Evolutionary conservation across 2,888 invertebrate genomes (phyloP), one percentile per base, ranked within the genome.

Genomic region (Aradus depressus): DNA sequence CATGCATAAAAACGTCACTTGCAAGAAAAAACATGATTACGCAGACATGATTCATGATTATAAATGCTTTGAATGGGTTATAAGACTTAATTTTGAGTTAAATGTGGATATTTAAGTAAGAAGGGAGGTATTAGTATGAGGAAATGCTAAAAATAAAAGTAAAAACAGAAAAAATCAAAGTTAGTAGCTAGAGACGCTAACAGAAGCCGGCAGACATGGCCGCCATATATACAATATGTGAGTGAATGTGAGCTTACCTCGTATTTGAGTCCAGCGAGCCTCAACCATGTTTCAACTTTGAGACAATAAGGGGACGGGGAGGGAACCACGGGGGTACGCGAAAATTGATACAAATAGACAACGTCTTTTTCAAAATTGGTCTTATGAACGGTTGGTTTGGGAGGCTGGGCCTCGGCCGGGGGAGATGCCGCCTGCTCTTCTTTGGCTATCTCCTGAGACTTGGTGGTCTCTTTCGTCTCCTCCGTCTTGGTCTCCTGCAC

Each of bases 201-300:
- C 23, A 22, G 12, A 25, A 14, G 41, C 25, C 8, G 14, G 38
- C 22, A 35, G 39, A 49, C 12, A 49, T 49, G 49, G 49, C 49
- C 19, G 42, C 55, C 19, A 21, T 37, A 23, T 28, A 41, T 16
- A 28, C 18, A 22, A 18, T 25, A 39, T 52, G 45, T n/a, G n/a
- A n/a, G n/a, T n/a, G n/a, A n/a, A n/a, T n/a, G n/a, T n/a, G 14
- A 21, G 21, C 81, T 77, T 73, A 92, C 92, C 88, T 92, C 91
- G 72, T 92, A 93, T 73, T 87, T 89, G 68, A 92, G 77, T 67
- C 84, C 88, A 65, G 84, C 82, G 64, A 93, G 78, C 67, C 93
- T 79, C 61, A 95, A 77, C 90, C 91, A 93, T 65, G 92, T 90
- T 75, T 95, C 93, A 63, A 92, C 87, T 78, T 93, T 93, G 68